A percentile compares a stretch with the other conserved stretches of the same genome.
phyloP scores from a whole-genome alignment of 2,888 invertebrate species.

The Doris montereyensis region DNA sequence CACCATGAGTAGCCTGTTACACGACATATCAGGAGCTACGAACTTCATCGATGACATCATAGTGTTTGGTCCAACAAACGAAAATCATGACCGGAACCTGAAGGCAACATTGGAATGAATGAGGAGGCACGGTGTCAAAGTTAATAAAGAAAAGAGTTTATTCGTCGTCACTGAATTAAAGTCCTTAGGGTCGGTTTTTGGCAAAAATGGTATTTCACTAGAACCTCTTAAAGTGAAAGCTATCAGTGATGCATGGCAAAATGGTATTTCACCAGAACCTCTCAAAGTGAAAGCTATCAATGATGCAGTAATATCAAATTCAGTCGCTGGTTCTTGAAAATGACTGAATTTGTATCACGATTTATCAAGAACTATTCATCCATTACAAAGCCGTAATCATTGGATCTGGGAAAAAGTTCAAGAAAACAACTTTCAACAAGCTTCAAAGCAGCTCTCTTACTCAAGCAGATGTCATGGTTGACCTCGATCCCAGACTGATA shows the following conservation, averaged over 20 bases:
- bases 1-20: constrained; percentile 66
- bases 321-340: not conserved
- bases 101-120: not conserved
- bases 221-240: not conserved
- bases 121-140: not conserved
- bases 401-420: constrained; percentile 44
- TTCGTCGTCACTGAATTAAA: not conserved
- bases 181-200: not conserved
- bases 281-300: not conserved
- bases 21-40: constrained; percentile 62
- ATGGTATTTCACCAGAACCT: not conserved
- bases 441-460: constrained; percentile 40
- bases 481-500: constrained; percentile 49
- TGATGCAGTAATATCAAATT: too few species aligned
- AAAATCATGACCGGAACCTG: constrained; percentile 50
- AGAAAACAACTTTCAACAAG: constrained; percentile 45
- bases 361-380: not conserved
- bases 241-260: not conserved
- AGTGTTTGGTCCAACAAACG: constrained; percentile 56
- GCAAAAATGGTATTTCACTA: not conserved
- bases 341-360: not conserved
- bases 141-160: not conserved
- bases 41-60: constrained; percentile 72
- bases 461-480: constrained; percentile 43
- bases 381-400: not conserved